Percentiles rank a stretch among this genome's conserved stretches.
phyloP scores from a whole-genome alignment of 2,888 invertebrate genomes.

The Steinernema hermaphroditum region DNA sequence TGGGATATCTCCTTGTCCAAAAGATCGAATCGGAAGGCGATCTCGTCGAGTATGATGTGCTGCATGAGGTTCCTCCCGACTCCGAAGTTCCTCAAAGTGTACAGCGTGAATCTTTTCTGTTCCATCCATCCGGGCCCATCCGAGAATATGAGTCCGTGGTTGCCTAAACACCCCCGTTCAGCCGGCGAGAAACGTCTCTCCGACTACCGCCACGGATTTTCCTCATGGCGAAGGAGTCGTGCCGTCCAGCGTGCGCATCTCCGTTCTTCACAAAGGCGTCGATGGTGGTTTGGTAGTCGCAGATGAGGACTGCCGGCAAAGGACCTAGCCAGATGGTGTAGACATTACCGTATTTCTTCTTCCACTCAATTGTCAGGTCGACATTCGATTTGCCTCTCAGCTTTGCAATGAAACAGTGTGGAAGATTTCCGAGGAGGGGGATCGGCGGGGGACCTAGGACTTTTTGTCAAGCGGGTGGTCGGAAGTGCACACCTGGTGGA shows the following conservation, averaged over 20 bases:
- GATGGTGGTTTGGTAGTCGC: conserved; percentile 4
- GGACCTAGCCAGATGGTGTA: not conserved
- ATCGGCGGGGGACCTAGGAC: not conserved
- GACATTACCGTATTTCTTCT: not conserved
- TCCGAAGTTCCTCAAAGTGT: not conserved
- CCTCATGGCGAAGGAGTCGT: not conserved
- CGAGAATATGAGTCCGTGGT: not conserved
- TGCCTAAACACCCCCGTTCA: not conserved
- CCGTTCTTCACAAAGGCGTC: not conserved
- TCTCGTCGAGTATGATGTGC: not conserved
- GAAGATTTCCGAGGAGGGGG: not conserved
- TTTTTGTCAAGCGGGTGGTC: not conserved
- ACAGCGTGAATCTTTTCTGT: not conserved
- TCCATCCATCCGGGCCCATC: not conserved
- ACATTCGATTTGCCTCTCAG: not conserved
- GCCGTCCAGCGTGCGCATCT: not conserved
- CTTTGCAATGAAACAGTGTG: not conserved
- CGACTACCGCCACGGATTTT: not conserved
- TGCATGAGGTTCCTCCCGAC: not conserved
- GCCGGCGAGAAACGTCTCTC: not conserved
- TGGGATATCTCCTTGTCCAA: not conserved
- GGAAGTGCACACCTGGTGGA: not conserved
- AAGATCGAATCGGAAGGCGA: not conserved
- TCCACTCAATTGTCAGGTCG: not conserved
- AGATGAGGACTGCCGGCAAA: not conserved